Percentiles rank a stretch among this genome's conserved stretches.
Conservation (phyloP, 2,113 vertebrate species). For the Hoplias malabaricus region DNA sequence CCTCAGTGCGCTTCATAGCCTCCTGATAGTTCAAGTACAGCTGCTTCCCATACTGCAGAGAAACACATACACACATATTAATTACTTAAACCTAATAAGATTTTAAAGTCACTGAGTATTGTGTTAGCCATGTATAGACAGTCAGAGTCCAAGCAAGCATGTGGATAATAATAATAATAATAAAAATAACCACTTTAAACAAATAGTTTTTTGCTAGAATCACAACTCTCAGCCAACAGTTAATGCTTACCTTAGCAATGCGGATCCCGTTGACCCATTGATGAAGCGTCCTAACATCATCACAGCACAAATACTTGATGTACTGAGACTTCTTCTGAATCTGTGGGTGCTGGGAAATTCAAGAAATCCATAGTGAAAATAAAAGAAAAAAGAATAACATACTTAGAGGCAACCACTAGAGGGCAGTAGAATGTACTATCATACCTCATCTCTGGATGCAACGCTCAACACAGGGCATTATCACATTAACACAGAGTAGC, state of each 20-base stretch:
- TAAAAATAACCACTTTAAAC: too few relatives aligned
- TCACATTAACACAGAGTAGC: too few relatives aligned
- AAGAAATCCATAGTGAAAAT: neutral
- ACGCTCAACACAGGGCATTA: neutral
- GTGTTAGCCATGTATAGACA: too few relatives aligned
- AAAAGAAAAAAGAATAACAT: too few relatives aligned
- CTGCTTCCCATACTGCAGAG: slow-evolving; percentile 88
- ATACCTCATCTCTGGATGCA: neutral
- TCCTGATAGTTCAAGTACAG: slow-evolving; percentile 95
- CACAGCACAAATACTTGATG: slow-evolving; percentile 97
- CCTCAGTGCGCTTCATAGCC: slow-evolving; percentile 92
- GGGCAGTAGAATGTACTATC: slow-evolving; percentile 23
- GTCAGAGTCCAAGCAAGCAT: too few relatives aligned
- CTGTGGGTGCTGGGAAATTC: slow-evolving; percentile 84
- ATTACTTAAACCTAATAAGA: neutral
- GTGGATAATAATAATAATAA: too few relatives aligned
- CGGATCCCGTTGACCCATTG: slow-evolving; percentile 97
- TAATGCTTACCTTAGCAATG: slow-evolving; percentile 90
- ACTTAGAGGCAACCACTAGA: slow-evolving; percentile 33
- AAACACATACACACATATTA: slow-evolving; percentile 1
- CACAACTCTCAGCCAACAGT: neutral
- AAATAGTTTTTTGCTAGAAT: neutral
- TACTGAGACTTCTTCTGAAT: slow-evolving; percentile 99
- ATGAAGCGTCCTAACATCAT: slow-evolving; percentile 93
- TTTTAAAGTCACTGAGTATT: too few relatives aligned